Evolutionary conservation across 2,797 vertebrate species (phyloP).

Genomic region (Cyprinella venusta): DNA sequence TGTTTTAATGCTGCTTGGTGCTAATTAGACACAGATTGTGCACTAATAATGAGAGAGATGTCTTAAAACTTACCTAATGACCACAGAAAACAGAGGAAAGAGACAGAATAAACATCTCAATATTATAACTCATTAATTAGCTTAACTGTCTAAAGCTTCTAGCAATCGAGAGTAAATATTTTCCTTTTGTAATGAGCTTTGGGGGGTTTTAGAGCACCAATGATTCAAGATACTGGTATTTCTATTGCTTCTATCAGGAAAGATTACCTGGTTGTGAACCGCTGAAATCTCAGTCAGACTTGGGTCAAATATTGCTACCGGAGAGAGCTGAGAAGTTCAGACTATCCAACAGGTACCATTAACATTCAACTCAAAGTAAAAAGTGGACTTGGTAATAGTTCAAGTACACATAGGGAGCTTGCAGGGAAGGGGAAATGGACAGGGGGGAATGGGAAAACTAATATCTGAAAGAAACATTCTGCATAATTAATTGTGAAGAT

Average conservation of each 20-base stretch:
- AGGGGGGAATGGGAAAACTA: slow-evolving; percentile 3
- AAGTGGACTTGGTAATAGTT: slow-evolving; percentile 21
- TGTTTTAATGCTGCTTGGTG: slow-evolving; percentile 27
- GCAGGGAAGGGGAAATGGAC: slow-evolving; percentile 4
- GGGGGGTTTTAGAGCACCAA: not conserved
- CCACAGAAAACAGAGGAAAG: slow-evolving; percentile 45
- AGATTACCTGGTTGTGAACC: slow-evolving; percentile 52
- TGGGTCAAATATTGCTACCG: slow-evolving; percentile 26
- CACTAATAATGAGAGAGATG: slow-evolving; percentile 28
- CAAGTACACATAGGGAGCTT: not conserved
- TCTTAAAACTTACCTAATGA: slow-evolving; percentile 57
- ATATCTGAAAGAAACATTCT: slow-evolving; percentile 23
- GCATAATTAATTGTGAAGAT: slow-evolving; percentile 8
- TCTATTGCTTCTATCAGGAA: not conserved
- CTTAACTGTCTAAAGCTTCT: not conserved
- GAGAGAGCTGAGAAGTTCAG: slow-evolving; percentile 11
- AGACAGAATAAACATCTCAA: slow-evolving; percentile 31
- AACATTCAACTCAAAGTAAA: slow-evolving; percentile 39
- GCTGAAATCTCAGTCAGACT: slow-evolving; percentile 34
- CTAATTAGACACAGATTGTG: slow-evolving; percentile 57
- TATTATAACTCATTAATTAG: not conserved
- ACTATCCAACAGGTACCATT: slow-evolving; percentile 39
- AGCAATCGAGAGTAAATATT: not conserved
- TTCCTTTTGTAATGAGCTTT: not conserved
- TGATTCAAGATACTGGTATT: not conserved